These are phyloP conservation scores for Apoderus coryli DNA, from an alignment of 2,888 invertebrate species.

Conservation along the genomic window DNA sequence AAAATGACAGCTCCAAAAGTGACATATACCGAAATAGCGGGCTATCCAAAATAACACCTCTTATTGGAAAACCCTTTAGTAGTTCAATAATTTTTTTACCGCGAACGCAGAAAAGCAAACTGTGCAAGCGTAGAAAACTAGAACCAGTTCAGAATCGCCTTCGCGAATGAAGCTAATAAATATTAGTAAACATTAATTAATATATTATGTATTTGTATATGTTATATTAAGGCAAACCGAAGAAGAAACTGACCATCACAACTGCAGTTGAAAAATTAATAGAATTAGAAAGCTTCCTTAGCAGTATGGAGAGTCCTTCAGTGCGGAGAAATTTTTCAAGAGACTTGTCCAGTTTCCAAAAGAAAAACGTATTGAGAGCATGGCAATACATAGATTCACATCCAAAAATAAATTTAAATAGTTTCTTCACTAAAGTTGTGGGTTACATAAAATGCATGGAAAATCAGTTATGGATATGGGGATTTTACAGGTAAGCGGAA, in stretches of 20 bases:
- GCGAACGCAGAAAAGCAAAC: too few relatives aligned
- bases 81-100: too few relatives aligned
- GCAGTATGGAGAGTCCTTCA: slow-evolving; percentile 21
- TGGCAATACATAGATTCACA: slow-evolving; percentile 30
- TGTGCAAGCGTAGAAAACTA: too few relatives aligned
- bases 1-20: too few relatives aligned
- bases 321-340: slow-evolving; percentile 26
- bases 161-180: too few relatives aligned
- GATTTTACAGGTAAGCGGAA: slow-evolving; percentile 29
- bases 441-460: slow-evolving; percentile 32
- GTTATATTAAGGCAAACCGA: too few relatives aligned
- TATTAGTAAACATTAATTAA: too few relatives aligned
- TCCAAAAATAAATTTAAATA: slow-evolving; percentile 29
- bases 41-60: too few relatives aligned
- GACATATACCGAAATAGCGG: too few relatives aligned
- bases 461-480: slow-evolving; percentile 32
- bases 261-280: slow-evolving; percentile 27
- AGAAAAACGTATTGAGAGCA: slow-evolving; percentile 28
- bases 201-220: too few relatives aligned
- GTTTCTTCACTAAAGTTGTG: slow-evolving; percentile 29
- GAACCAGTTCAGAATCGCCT: too few relatives aligned
- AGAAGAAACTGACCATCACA: slow-evolving; percentile 19
- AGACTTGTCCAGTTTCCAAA: slow-evolving; percentile 28
- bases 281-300: slow-evolving; percentile 27
- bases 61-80: too few relatives aligned